Conservation (phyloP, 2,888 invertebrate species). For the Amorpha juglandis region DNA sequence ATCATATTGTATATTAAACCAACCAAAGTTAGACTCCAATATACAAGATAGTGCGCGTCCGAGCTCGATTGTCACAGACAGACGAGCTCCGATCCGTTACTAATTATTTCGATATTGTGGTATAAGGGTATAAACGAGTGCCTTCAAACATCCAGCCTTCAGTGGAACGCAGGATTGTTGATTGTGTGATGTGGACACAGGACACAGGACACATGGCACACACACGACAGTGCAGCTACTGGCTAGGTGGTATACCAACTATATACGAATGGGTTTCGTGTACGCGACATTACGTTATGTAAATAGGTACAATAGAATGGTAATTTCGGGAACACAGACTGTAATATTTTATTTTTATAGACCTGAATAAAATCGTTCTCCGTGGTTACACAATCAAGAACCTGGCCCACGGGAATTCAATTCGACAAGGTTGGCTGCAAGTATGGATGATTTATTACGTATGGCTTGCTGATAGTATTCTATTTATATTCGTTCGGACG, state of each 20-base stretch:
- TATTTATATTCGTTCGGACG: slow-evolving; percentile 44
- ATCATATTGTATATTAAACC: slow-evolving; percentile 44
- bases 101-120: slow-evolving; percentile 45
- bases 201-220: slow-evolving; percentile 50
- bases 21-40: slow-evolving; percentile 70
- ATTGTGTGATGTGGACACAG: slow-evolving; percentile 66
- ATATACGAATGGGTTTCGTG: neutral
- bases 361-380: slow-evolving; percentile 7
- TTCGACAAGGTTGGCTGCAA: slow-evolving; percentile 50
- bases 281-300: neutral
- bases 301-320: slow-evolving; percentile 1
- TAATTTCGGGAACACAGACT: slow-evolving; percentile 7
- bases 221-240: neutral
- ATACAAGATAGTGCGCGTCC: slow-evolving; percentile 53
- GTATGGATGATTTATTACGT: slow-evolving; percentile 46
- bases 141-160: slow-evolving; percentile 83
- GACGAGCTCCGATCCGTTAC: slow-evolving; percentile 41
- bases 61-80: slow-evolving; percentile 35
- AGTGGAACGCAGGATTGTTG: slow-evolving; percentile 73
- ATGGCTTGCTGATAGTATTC: slow-evolving; percentile 56
- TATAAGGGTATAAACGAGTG: slow-evolving; percentile 79
- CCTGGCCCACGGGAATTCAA: slow-evolving; percentile 46
- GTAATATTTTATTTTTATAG: slow-evolving; percentile 20
- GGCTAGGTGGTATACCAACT: slow-evolving; percentile 1
- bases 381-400: slow-evolving; percentile 49